A percentile compares a stretch with the other conserved stretches of the same genome.
Conservation (phyloP, 2,113 vertebrate genomes). For the Ochotona curzoniae region DNA sequence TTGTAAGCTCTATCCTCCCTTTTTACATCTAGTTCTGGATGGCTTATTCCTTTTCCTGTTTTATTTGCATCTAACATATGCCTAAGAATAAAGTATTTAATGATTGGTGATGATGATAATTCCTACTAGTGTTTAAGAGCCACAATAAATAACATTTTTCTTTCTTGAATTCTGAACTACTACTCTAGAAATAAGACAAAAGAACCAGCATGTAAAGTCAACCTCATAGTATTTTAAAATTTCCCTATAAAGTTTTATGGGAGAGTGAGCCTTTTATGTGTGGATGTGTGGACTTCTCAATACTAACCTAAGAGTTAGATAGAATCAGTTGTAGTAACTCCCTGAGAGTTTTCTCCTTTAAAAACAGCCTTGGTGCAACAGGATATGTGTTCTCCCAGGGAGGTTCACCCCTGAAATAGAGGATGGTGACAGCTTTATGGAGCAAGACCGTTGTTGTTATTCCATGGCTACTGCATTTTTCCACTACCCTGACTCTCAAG, state of each 20-base stretch:
- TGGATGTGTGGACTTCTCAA: not conserved
- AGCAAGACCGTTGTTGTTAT: not conserved
- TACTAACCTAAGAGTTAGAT: not conserved
- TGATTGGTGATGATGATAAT: not conserved
- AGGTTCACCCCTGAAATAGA: not conserved
- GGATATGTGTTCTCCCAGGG: no score
- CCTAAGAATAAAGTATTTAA: not conserved
- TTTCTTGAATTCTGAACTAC: not conserved
- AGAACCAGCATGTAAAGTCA: not conserved
- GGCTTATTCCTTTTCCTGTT: not conserved
- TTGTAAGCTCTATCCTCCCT: not conserved
- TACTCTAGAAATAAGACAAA: not conserved
- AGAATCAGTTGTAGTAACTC: not conserved
- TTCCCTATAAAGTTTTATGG: not conserved
- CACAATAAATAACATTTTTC: not conserved
- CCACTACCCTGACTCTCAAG: accelerated
- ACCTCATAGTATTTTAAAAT: not conserved
- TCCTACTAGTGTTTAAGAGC: not conserved
- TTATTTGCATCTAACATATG: not conserved
- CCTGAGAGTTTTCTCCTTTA: not conserved
- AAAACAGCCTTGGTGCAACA: not conserved
- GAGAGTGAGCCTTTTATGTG: not conserved
- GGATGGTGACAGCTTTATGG: not conserved
- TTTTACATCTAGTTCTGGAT: not conserved
- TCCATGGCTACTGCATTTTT: not conserved